Evolutionary conservation across 2,797 vertebrate genomes (phyloP).

Genomic region (Hoplostethus mediterraneus): DNA sequence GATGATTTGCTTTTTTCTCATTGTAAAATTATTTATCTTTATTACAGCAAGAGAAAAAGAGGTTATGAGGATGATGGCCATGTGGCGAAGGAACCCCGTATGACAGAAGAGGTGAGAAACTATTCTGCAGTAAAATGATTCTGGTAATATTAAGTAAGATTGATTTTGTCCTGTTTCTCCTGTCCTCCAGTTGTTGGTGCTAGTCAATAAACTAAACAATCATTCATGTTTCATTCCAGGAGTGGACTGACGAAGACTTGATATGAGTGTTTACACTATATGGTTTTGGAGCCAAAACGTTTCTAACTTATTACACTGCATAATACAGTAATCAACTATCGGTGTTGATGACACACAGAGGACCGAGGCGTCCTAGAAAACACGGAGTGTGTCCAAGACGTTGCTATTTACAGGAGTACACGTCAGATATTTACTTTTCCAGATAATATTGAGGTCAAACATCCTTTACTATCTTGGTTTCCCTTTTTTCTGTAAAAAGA

Average conservation of each 20-base stretch:
- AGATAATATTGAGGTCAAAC: not conserved
- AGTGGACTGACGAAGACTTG: constrained; percentile 92
- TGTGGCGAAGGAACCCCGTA: constrained; percentile 86
- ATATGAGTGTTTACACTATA: constrained; percentile 26
- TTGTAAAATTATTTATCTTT: not conserved
- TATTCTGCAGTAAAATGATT: not conserved
- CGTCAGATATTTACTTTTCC: constrained; percentile 30
- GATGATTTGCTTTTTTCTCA: not conserved
- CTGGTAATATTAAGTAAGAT: not conserved
- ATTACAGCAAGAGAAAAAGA: constrained; percentile 92
- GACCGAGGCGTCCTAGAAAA: not conserved
- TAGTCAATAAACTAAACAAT: constrained; percentile 2
- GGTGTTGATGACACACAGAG: not conserved
- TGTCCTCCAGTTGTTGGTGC: not conserved
- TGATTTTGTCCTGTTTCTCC: not conserved
- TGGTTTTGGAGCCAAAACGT: constrained; percentile 5
- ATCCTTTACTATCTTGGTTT: not conserved
- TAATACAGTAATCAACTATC: constrained; percentile 2
- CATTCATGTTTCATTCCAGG: constrained; percentile 76
- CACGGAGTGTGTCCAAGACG: not conserved
- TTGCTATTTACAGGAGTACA: constrained; percentile 16
- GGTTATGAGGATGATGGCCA: constrained; percentile 93
- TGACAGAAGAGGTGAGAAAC: constrained; percentile 70
- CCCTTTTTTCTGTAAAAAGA: constrained; percentile 45
- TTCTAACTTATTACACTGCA: constrained; percentile 16